phyloP scores from a whole-genome alignment of 2,888 invertebrate genomes.

The Myopa testacea region DNA sequence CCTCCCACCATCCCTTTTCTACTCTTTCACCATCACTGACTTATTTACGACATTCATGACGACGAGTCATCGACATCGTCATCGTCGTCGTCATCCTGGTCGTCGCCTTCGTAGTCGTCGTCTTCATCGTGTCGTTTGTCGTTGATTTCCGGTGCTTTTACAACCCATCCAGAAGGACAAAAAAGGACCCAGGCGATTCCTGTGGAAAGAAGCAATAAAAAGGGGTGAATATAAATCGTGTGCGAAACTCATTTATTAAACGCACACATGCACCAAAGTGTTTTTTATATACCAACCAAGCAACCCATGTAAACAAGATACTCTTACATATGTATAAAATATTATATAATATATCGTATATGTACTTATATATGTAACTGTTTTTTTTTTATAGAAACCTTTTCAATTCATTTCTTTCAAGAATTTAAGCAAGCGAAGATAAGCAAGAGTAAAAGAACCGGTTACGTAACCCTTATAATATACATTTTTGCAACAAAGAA shows the following conservation, averaged over 20 bases:
- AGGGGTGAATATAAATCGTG: slow-evolving; percentile 41
- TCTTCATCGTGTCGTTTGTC: slow-evolving; percentile 7
- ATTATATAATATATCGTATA: background rate
- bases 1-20: background rate
- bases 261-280: slow-evolving; percentile 10
- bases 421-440: background rate
- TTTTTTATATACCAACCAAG: slow-evolving; percentile 4
- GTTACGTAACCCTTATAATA: slow-evolving; percentile 38
- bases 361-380: background rate
- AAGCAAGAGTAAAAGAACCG: slow-evolving; percentile 6
- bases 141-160: slow-evolving; percentile 35
- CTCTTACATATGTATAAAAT: background rate
- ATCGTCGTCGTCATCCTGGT: no score
- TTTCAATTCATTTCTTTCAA: background rate
- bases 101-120: no score
- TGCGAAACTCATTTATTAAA: slow-evolving; percentile 35
- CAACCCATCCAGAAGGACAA: background rate
- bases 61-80: background rate
- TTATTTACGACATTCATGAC: slow-evolving; percentile 18
- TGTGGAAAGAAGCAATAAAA: slow-evolving; percentile 40
- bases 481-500: slow-evolving; percentile 19
- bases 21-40: background rate
- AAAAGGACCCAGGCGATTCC: slow-evolving; percentile 9
- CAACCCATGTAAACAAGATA: background rate
- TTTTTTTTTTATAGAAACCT: slow-evolving; percentile 5